Evolutionary conservation across 2,113 vertebrate genomes (phyloP), one percentile per base, ranked within the genome.

Genomic region (Carassius carassius): DNA sequence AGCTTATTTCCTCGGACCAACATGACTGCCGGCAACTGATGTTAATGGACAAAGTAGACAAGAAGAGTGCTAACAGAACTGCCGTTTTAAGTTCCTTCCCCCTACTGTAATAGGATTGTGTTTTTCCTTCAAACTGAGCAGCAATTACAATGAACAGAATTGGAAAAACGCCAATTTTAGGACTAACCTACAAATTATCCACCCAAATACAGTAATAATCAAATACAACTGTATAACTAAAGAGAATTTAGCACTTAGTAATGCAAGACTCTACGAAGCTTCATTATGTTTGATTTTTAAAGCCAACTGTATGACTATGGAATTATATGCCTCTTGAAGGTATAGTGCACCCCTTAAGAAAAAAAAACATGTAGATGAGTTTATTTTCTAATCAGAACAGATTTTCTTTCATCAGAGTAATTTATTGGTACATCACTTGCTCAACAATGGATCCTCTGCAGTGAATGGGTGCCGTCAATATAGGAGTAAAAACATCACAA

Each of bases 1-100:
- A 21, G 56, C 76, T 23, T 41, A 41, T 78, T 41, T 78, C 56
- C 76, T 41, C 58, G 2, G 32, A 78, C 21, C 76, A 78, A 78
- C 76, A 44, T 5, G 54, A 41, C 32, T 78, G 32, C 29, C 37
- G 75, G 21, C 51, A 78, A 58, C 21, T 60, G 76, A 78, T 60
- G 54, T 41, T 78, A 51, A 29, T 29, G 29, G 29, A 29, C 29
- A 60, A 37, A 58, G 35, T 9, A 21, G 19, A 35, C 32, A 56
- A 56, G 16, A 77, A 77, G 9, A 76, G 7, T 54, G 23, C 74
- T 51, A 76, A 51, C 47, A 76, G 47, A 4, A 54, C 47, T 1
- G 67, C 10, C 2, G 17, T 41, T 70, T n/a, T 37, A 37, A n/a
- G 12, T 78, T 78, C 11, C 54, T 78, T 37, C 2, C 51, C 29